phyloP scores from a whole-genome alignment of 1,140 invertebrate species.

The Hestina assimilis region DNA sequence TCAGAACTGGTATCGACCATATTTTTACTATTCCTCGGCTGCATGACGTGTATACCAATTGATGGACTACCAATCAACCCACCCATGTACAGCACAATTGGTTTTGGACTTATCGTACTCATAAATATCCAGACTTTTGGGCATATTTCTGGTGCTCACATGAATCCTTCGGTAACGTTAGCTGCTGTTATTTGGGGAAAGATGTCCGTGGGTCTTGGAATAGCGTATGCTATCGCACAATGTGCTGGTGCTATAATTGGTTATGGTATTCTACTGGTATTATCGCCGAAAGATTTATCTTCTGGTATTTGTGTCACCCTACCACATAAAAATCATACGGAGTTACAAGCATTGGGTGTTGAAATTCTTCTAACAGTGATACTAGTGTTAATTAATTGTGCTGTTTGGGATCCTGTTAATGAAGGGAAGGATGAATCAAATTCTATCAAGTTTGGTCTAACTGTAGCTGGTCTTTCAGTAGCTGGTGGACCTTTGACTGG shows the following conservation, averaged over 20 bases:
- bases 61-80: conserved; percentile 31
- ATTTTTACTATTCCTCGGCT: conserved; percentile 55
- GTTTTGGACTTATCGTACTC: conserved; percentile 58
- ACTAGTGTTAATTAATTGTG: conserved; percentile 83
- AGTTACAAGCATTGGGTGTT: conserved; percentile 51
- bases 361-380: conserved; percentile 82
- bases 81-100: conserved; percentile 45
- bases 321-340: conserved; percentile 69
- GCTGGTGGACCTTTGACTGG: conserved; percentile 80
- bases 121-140: conserved; percentile 81
- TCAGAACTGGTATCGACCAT: conserved; percentile 51
- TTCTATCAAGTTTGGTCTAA: conserved; percentile 78
- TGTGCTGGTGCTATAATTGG: conserved; percentile 84
- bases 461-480: conserved; percentile 81
- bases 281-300: conserved; percentile 70
- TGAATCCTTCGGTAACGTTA: conserved; percentile 88
- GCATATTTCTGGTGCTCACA: conserved; percentile 84
- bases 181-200: conserved; percentile 80
- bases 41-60: conserved; percentile 56
- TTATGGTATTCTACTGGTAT: conserved; percentile 82
- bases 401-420: conserved; percentile 80
- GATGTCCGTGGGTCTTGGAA: conserved; percentile 80
- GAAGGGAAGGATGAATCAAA: conserved; percentile 75
- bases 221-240: conserved; percentile 86
- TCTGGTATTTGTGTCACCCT: conserved; percentile 80